A percentile compares a stretch with the other conserved stretches of the same genome.
phyloP scores from a whole-genome alignment of 2,888 invertebrate genomes.

The Habrosyne pyritoides region DNA sequence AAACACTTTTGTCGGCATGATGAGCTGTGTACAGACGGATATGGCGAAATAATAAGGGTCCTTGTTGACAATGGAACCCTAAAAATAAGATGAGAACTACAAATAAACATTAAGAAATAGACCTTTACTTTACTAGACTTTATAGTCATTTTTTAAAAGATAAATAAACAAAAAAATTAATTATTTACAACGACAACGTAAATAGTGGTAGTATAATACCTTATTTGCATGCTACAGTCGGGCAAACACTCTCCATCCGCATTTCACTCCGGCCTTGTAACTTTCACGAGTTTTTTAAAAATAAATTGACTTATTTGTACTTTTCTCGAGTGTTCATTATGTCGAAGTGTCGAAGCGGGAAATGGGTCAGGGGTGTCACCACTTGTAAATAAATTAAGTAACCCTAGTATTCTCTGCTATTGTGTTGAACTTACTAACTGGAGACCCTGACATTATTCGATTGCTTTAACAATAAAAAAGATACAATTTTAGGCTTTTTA shows the following conservation, averaged over 20 bases:
- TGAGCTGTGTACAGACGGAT: too few relatives aligned
- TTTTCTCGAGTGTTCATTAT: constrained; percentile 1
- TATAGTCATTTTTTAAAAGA: too few relatives aligned
- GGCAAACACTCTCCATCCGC: background rate
- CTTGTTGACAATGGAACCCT: too few relatives aligned
- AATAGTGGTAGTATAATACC: background rate
- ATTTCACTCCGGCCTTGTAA: background rate
- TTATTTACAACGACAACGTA: background rate
- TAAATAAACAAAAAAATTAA: too few relatives aligned
- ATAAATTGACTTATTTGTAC: constrained; percentile 1
- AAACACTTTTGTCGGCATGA: too few relatives aligned
- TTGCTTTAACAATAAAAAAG: background rate
- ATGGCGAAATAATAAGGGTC: too few relatives aligned
- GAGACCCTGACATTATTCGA: background rate
- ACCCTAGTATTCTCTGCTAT: constrained; percentile 2
- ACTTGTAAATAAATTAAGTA: constrained; percentile 3
- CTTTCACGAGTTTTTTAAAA: constrained; percentile 1
- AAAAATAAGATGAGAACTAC: too few relatives aligned
- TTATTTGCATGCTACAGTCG: background rate
- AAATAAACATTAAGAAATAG: too few relatives aligned
- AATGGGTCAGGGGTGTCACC: constrained; percentile 1
- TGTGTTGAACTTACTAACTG: background rate
- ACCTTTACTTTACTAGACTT: too few relatives aligned
- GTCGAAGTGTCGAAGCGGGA: constrained; percentile 1
- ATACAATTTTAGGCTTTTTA: background rate